Base-by-base conservation (phyloP, 1,140 invertebrate species). In the Oreohelix idahoensis region DNA sequence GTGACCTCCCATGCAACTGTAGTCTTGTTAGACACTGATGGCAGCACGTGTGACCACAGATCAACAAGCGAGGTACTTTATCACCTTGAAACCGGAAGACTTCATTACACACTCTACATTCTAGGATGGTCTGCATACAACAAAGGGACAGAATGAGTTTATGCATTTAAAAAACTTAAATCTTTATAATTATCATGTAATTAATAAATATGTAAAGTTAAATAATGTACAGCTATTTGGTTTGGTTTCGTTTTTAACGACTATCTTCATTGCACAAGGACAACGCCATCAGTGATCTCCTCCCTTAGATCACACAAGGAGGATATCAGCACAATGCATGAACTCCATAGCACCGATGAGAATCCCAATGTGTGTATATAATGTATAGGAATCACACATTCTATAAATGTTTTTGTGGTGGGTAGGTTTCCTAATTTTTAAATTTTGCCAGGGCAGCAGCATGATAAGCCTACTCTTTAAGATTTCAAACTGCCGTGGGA, bases 91-190 rank as follows among this genome's bases (percentile, higher is more conserved):
- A 89, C n/a, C 93, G 91, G 84, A 94, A 95, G 20, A 94, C 93
- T 85, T 95, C 94, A 86, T 95, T 94, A 88, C 94, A 95, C n/a
- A 95, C 94, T 49, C 94, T 89, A 85, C 94, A 95, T 91, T 95
- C 94, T 76, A 95, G 82, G 36, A 94, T 90, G 20, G 89, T 88
- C 90, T 91, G 87, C 49, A 45, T 1, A 66, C 20, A 39, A 69
- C 51, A 78, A 58, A 58, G 58, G 29, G n/a, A 78, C 1, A 53
- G 26, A 71, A 71, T 71, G 2, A 71, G 2, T 45, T 45, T 8
- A 45, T 45, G 32, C 1, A 2, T 35, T 36, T 23, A 71, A 39
- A 23, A 71, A 39, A 36, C 5, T 35, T 10, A 39, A 32, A n/a
- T n/a, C 11, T n/a, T 17, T 17, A 32, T 36, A 26, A 36, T 11